Evolutionary conservation across 2,113 vertebrate genomes (phyloP).

Genomic region (Melierax canorus): DNA sequence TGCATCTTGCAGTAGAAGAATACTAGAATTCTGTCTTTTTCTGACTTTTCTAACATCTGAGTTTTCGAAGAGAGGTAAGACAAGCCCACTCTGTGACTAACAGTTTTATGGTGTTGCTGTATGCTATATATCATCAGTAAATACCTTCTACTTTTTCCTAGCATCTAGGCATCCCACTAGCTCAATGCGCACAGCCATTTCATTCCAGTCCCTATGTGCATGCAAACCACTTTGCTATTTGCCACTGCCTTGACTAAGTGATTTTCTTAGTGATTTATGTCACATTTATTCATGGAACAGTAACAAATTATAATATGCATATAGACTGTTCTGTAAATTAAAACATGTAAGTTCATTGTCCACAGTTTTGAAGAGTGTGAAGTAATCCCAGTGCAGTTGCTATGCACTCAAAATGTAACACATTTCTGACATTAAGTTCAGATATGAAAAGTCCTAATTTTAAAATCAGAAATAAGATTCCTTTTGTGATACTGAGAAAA

Average conservation of each 20-base stretch:
- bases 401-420: background rate
- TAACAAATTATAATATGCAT: background rate
- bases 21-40: background rate
- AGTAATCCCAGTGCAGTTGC: background rate
- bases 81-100: background rate
- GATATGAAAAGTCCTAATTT: background rate
- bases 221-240: background rate
- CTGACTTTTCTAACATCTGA: background rate
- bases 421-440: background rate
- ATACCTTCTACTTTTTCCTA: background rate
- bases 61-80: background rate
- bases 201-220: background rate
- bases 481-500: background rate
- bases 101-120: background rate
- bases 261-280: background rate
- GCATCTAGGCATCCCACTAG: background rate
- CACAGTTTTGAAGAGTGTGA: background rate
- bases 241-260: background rate
- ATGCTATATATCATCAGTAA: background rate
- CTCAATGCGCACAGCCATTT: background rate
- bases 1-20: background rate
- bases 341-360: background rate
- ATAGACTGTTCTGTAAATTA: background rate
- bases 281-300: background rate
- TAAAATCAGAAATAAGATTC: background rate